phyloP scores from a whole-genome alignment of 2,113 vertebrate species.

The Pao palembangensis region DNA sequence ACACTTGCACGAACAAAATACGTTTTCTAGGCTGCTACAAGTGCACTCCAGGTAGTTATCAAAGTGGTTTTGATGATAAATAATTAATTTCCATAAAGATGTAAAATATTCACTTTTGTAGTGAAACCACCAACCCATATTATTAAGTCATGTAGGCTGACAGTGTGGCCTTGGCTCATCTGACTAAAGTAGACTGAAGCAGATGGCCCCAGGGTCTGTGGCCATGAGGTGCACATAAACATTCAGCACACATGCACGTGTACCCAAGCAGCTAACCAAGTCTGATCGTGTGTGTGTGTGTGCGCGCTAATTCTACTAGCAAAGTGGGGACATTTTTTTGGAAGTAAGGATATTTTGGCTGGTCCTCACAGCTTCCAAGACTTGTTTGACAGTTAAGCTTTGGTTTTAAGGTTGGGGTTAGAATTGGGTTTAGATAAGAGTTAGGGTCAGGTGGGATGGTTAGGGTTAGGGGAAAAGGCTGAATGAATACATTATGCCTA shows the following conservation, averaged over 20 bases:
- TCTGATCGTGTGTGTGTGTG: no score
- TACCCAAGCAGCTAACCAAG: slow-evolving; percentile 38
- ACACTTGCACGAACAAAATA: slow-evolving; percentile 32
- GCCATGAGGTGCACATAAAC: slow-evolving; percentile 46
- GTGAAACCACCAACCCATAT: slow-evolving; percentile 32
- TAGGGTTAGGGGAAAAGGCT: no score
- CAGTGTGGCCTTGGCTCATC: slow-evolving; percentile 60
- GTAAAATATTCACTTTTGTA: slow-evolving; percentile 23
- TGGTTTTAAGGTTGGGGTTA: no score
- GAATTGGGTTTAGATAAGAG: no score
- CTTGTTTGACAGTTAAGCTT: no score
- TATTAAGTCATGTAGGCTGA: slow-evolving; percentile 58
- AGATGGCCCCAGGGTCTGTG: slow-evolving; percentile 53
- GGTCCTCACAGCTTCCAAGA: no score
- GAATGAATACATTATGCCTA: no score
- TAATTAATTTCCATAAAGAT: slow-evolving; percentile 50
- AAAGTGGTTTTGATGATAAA: slow-evolving; percentile 56
- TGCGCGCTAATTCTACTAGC: no score
- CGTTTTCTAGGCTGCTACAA: slow-evolving; percentile 24
- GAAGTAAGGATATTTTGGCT: no score
- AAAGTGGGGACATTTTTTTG: no score
- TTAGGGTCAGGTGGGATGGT: no score
- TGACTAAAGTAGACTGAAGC: slow-evolving; percentile 53
- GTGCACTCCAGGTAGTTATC: slow-evolving; percentile 42
- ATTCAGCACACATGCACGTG: slow-evolving; percentile 18